Base-by-base conservation (phyloP, 2,797 vertebrate genomes). In the Hozukius guyotensis region DNA sequence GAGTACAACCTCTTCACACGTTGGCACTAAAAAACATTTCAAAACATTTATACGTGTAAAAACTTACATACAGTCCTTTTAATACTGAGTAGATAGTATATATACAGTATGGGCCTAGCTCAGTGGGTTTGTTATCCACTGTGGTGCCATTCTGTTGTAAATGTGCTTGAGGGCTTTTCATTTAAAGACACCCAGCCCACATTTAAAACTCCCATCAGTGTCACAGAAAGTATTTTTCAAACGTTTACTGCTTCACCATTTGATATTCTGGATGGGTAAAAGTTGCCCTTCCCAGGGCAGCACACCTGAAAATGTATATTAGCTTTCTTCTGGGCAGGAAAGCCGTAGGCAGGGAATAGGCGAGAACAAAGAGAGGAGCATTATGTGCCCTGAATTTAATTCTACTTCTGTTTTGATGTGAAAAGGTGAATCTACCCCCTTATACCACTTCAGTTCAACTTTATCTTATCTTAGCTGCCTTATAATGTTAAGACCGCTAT, bases 381-480 rank as follows among this genome's bases (percentile, higher is more conserved):
- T 78, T 83, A 70, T 78, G 77, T 88, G 81, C 76, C 59, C 59
- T 82, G 83, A 88, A 89, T 92, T 72, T 84, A 77, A 81, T 78
- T 82, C 4, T 57, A 56, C 34, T 42, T 63, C n/a, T 67, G 20
- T 84, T 83, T 80, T 81, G 38, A 88, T 80, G 75, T 81, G 61
- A 77, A 78, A 81, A 68, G 62, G 38, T 70, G 68, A 29, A 62
- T 82, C 31, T 55, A 16, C 32, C 42, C 20, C 14, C 80, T 77
- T 77, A 63, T 62, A 71, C 59, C 46, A 75, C 25, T 66, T 78
- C 27, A 72, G 72, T 76, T 84, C 6, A 62, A 56, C 67, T 55
- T 65, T 24, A 55, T 74, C 24, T 36, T 70, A 56, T 79, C 77
- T 65, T 22, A 59, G 13, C 52, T 56, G 12, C n/a, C 52, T 70